Conservation (phyloP, 2,113 vertebrate genomes). For the Sclerurus mexicanus region DNA sequence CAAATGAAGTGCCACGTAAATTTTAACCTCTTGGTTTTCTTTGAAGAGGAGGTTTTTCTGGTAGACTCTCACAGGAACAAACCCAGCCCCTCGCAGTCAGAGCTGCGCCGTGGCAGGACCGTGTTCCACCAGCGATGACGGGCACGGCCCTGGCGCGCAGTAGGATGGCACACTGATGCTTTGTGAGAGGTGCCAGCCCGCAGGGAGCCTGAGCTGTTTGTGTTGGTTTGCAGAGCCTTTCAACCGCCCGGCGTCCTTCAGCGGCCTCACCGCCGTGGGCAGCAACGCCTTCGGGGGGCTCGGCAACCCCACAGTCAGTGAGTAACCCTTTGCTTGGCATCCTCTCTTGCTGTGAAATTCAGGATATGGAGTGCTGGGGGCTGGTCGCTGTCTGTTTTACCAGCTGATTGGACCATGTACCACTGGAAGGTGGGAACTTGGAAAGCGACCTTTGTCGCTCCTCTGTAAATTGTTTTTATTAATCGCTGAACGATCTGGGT, state of each 20-base stretch:
- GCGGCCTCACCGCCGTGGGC: conserved; percentile 89
- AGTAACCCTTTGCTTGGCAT: conserved; percentile 73
- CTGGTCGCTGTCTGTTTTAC: background rate
- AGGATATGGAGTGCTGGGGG: background rate
- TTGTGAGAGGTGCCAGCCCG: background rate
- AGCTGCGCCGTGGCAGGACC: background rate
- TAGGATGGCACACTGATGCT: fast-evolving
- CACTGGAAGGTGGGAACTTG: background rate
- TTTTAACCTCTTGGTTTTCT: background rate
- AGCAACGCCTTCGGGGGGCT: conserved; percentile 96
- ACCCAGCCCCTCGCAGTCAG: background rate
- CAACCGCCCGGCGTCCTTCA: conserved; percentile 87
- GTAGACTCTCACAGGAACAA: background rate
- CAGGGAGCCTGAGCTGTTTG: background rate
- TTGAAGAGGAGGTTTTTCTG: background rate
- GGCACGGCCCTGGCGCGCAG: background rate
- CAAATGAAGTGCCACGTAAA: background rate
- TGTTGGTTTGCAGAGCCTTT: conserved; percentile 85
- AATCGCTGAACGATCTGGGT: background rate
- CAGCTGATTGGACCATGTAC: background rate
- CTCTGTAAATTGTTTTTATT: background rate
- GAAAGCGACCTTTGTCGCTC: background rate
- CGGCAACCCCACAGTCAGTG: conserved; percentile 95
- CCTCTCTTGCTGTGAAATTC: background rate
- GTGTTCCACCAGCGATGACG: background rate